Base-by-base conservation (phyloP, 2,888 invertebrate genomes). In the Baronia brevicornis region DNA sequence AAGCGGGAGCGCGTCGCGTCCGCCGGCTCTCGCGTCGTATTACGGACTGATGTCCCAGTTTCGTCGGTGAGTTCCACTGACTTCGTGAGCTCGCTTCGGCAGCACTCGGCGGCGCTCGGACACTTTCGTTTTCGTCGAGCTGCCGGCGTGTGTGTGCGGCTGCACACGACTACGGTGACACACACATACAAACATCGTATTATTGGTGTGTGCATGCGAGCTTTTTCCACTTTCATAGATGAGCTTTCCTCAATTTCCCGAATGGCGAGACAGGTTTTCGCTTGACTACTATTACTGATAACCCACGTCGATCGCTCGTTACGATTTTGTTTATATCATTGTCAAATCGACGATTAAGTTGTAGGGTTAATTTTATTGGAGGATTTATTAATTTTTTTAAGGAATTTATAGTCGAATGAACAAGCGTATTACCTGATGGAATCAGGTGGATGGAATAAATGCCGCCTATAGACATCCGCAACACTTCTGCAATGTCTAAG, bases 41-140 rank as follows among this genome's bases (percentile, higher is more conserved):
- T 75, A 78, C 85, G 74, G 79, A 87, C 87, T 86, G 87, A 87
- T 88, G 87, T 87, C 87, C 87, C 87, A 88, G 86, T 87, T 87
- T 85, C 79, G 69, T 59, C 78, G 77, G 68, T 71, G 79, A 84
- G 82, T 84, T 84, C 79, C 59, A 84, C 82, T 77, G 78, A 79
- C 80, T 85, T 69, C 72, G 84, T 80, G 73, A 79, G 82, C 77
- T 62, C 68, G 75, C 73, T 66, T 85, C 86, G 86, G 86, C 63
- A 43, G 59, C 66, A 67, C 64, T 84, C 85, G 85, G 72, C 70
- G 54, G 41, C 51, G 56, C 48, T 84, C 84, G 84, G 64, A 58
- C 77, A 84, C 84, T 85, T 84, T 85, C 84, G 82, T 84, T 85
- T 86, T 85, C 86, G 73, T 75, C 64, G 60, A 49, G 67, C 51